A percentile compares a stretch with the other conserved stretches of the same genome.
Evolutionary conservation across 2,888 invertebrate species (phyloP).

Genomic region (Deroplatys truncata): DNA sequence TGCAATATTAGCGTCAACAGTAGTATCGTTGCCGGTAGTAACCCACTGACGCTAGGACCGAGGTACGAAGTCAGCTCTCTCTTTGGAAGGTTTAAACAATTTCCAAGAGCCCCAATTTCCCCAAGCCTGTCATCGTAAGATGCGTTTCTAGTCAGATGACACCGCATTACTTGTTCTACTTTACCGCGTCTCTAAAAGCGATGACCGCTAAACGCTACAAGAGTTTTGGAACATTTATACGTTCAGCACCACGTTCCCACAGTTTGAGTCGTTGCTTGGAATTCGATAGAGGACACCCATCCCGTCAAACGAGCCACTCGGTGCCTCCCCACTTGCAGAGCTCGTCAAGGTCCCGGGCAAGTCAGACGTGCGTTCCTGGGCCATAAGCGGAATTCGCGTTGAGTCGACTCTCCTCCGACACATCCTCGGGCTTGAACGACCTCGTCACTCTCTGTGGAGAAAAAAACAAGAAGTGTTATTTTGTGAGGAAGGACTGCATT

Average conservation of each 20-base stretch:
- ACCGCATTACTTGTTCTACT: too few species aligned
- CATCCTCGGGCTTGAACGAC: constrained; percentile 49
- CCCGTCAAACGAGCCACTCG: constrained; percentile 29
- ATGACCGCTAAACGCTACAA: neutral
- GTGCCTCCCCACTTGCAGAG: constrained; percentile 16
- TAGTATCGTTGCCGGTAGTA: too few species aligned
- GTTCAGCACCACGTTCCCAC: neutral
- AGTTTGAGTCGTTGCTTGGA: neutral
- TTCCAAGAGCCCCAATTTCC: too few species aligned
- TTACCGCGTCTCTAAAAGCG: neutral
- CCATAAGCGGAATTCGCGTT: constrained; percentile 45
- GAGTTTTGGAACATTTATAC: neutral
- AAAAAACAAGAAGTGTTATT: constrained; percentile 30
- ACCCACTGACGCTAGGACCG: too few species aligned
- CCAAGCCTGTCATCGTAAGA: too few species aligned
- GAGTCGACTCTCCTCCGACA: constrained; percentile 42
- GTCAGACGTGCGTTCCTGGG: constrained; percentile 52
- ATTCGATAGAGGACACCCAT: neutral
- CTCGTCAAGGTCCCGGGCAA: constrained; percentile 34
- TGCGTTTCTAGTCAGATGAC: too few species aligned
- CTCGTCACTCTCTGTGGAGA: constrained; percentile 47
- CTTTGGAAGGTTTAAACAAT: too few species aligned
- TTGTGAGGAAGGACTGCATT: too few species aligned
- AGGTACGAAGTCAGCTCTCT: too few species aligned
- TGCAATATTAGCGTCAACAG: too few species aligned